A percentile compares a stretch with the other conserved stretches of the same genome.
These are phyloP conservation scores for Pontoporia blainvillei DNA, from an alignment of 2,113 vertebrate genomes.

Conservation along the genomic window DNA sequence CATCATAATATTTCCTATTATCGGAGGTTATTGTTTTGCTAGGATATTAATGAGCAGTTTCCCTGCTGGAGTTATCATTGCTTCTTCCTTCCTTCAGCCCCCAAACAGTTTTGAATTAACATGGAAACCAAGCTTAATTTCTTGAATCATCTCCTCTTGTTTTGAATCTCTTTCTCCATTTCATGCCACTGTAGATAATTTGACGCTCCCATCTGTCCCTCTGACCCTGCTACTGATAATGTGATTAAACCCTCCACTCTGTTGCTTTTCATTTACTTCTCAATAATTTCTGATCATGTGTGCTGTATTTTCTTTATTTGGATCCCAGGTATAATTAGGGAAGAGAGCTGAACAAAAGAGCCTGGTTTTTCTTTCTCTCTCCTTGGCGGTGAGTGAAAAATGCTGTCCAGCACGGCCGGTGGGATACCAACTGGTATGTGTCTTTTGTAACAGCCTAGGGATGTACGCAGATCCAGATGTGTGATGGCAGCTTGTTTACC, in stretches of 20 bases:
- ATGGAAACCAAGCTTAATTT: slow-evolving; percentile 54
- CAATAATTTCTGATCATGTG: slow-evolving; percentile 33
- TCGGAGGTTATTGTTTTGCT: slow-evolving; percentile 60
- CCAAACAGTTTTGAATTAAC: slow-evolving; percentile 49
- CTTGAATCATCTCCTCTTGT: slow-evolving; percentile 20
- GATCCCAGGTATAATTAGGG: slow-evolving; percentile 33
- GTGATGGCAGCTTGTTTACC: neutral
- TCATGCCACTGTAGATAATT: neutral
- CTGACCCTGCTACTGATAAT: slow-evolving; percentile 23
- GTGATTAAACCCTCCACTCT: neutral
- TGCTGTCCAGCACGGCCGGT: too few relatives aligned
- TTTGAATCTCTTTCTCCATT: neutral
- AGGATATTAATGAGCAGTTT: slow-evolving; percentile 66
- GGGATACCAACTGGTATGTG: neutral
- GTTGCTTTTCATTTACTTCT: slow-evolving; percentile 48
- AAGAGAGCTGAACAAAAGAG: neutral
- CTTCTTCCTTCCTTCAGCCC: slow-evolving; percentile 32
- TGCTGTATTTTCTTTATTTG: slow-evolving; percentile 3
- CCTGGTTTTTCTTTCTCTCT: neutral
- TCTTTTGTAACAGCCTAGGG: neutral
- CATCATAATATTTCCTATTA: slow-evolving; percentile 66
- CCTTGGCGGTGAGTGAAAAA: neutral
- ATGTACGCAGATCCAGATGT: neutral
- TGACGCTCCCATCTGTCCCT: slow-evolving; percentile 30
- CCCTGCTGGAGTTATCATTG: slow-evolving; percentile 25